Base-by-base conservation (phyloP, 2,888 invertebrate genomes). In the Prenolepis imparis region DNA sequence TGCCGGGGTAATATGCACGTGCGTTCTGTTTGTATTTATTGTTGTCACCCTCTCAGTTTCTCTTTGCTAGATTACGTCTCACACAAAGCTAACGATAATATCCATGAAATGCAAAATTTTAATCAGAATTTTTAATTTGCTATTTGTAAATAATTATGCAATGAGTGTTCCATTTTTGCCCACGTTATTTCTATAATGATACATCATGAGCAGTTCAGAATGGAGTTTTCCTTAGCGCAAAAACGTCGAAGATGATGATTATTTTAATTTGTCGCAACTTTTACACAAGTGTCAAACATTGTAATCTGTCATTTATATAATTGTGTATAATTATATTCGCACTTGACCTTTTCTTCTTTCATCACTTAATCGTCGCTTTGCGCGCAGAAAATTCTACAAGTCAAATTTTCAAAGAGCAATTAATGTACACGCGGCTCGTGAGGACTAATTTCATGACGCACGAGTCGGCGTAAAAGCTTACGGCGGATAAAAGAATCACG, bases 381-480 rank as follows among this genome's bases (percentile, higher is more conserved):
- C 6, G 12, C 6, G 12, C 12, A 3, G 15, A 32, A 57, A 57
- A 44, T 70, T 70, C 39, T 55, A 8, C 8, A n/a, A 44, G 57
- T 59, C 5, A 57, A 68, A 6, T 57, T 57, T 70, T 44, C 77
- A 32, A n/a, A 57, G 21, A 28, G 24, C 55, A 64, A 57, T 64
- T 32, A 32, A 44, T 44, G 15, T 36, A 32, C 28, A n/a, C 18
- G 15, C 28, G n/a, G n/a, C 28, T 48, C 28, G 55, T 24, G 1
- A 39, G 32, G n/a, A 63, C 36, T 66, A 75, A 75, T 66, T 64
- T 77, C 66, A 57, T 59, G 77, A 77, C 57, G 44, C n/a, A n/a
- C 24, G 41, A 55, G 12, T 57, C 24, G 21, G 5, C 55, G 12
- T 70, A 44, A 70, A 80, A 80, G 55, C 48, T 70, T 68, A 83